phyloP scores from a whole-genome alignment of 2,797 vertebrate species.

The Bradypodion pumilum region DNA sequence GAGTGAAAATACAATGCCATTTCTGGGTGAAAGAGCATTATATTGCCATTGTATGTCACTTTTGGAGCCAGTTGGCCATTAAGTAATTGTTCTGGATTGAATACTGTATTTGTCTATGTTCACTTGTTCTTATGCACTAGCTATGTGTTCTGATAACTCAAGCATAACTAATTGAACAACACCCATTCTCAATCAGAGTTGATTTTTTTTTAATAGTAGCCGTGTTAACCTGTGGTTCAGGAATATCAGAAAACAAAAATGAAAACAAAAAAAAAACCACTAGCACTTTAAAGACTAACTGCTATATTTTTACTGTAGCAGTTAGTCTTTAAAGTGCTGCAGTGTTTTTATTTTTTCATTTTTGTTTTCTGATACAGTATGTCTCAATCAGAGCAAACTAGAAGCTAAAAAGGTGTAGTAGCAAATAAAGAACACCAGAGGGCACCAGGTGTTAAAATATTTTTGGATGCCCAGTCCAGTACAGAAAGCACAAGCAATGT shows the following conservation, averaged over 20 bases:
- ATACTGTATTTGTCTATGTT: neutral
- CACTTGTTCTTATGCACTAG: neutral
- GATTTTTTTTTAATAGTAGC: too few relatives aligned
- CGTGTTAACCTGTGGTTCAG: too few relatives aligned
- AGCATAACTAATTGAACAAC: too few relatives aligned
- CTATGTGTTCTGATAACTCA: neutral
- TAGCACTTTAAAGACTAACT: too few relatives aligned
- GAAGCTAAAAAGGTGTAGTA: neutral
- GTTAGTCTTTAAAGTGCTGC: too few relatives aligned
- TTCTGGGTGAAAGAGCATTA: neutral
- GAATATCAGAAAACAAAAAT: too few relatives aligned
- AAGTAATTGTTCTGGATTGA: neutral
- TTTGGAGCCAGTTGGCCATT: neutral
- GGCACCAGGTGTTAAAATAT: neutral
- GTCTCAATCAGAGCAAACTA: neutral
- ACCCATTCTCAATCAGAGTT: too few relatives aligned
- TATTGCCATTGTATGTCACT: neutral
- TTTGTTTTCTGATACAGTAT: too few relatives aligned
- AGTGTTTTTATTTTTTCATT: too few relatives aligned
- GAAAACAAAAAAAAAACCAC: too few relatives aligned
- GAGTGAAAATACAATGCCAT: neutral
- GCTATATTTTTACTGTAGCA: too few relatives aligned
- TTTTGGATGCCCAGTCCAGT: neutral
- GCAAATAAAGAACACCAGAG: constrained; percentile 5
- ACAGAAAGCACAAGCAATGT: neutral